phyloP scores from a whole-genome alignment of 2,797 vertebrate genomes.

The Brachyrhaphis roseni region DNA sequence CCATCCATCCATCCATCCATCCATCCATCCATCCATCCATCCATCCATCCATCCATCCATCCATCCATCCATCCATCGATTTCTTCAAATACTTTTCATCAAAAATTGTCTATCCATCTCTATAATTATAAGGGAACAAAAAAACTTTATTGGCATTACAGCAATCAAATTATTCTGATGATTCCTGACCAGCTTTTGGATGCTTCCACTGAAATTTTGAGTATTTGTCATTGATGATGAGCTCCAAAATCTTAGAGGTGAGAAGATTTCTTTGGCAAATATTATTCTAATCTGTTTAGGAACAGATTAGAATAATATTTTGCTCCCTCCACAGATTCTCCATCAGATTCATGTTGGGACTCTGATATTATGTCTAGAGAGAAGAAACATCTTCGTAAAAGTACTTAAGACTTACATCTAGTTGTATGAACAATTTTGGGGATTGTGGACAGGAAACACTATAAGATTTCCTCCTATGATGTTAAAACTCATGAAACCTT shows the following conservation, averaged over 20 bases:
- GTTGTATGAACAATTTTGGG: not conserved
- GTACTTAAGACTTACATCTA: not conserved
- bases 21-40: conserved; percentile 3
- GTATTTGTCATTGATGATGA: not conserved
- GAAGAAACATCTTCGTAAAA: not conserved
- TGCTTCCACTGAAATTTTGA: not conserved
- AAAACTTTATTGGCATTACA: not conserved
- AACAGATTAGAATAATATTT: not conserved
- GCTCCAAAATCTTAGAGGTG: not conserved
- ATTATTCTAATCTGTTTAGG: no score
- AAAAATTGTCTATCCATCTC: not conserved
- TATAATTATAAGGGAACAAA: not conserved
- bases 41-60: not conserved
- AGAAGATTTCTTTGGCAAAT: not conserved
- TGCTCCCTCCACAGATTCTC: not conserved
- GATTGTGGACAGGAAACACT: not conserved
- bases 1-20: not conserved
- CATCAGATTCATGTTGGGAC: not conserved
- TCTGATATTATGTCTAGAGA: not conserved
- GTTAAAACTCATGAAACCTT: not conserved
- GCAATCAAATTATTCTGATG: no score
- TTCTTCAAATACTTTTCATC: not conserved
- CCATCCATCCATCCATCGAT: not conserved
- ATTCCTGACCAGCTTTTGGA: not conserved
- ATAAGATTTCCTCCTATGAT: not conserved